Evolutionary conservation across 1,140 invertebrate genomes (phyloP).

Genomic region (Diachasmimorpha longicaudata): DNA sequence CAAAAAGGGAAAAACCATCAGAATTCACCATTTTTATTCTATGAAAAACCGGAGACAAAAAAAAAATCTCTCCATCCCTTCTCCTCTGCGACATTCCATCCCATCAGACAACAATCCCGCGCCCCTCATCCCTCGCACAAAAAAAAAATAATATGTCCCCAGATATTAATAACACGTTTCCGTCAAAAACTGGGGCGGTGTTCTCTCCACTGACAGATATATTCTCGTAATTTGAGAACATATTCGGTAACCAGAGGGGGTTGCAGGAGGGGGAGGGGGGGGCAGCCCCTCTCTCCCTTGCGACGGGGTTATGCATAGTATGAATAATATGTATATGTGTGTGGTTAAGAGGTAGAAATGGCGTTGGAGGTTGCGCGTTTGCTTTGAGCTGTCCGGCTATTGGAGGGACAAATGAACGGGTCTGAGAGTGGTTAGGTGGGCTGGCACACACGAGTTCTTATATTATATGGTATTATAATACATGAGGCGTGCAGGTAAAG

Average conservation of each 20-base stretch:
- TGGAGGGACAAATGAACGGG: constrained; percentile 50
- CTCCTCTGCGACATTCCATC: no score
- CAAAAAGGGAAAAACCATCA: no score
- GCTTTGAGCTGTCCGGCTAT: constrained; percentile 53
- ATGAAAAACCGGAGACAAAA: no score
- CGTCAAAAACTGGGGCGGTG: constrained; percentile 36
- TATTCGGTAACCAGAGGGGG: constrained; percentile 24
- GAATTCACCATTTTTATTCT: no score
- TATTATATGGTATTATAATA: constrained; percentile 35
- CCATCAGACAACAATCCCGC: no score
- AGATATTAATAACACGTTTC: constrained; percentile 38
- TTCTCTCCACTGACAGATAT: constrained; percentile 29
- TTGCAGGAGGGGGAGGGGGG: constrained; percentile 20
- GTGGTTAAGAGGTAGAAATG: constrained; percentile 36
- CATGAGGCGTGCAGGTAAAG: constrained; percentile 18
- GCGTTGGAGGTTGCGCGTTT: constrained; percentile 36
- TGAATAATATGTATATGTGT: constrained; percentile 11
- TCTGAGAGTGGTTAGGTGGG: constrained; percentile 43
- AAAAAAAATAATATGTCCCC: constrained; percentile 20
- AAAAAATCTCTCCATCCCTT: no score
- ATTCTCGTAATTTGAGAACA: constrained; percentile 26
- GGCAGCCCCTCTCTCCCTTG: constrained; percentile 18
- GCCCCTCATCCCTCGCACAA: not conserved
- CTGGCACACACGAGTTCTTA: constrained; percentile 16
- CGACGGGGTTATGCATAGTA: constrained; percentile 34